These are phyloP conservation scores for Nemoura dubitans DNA, from an alignment of 2,888 invertebrate genomes.

Conservation along the genomic window DNA sequence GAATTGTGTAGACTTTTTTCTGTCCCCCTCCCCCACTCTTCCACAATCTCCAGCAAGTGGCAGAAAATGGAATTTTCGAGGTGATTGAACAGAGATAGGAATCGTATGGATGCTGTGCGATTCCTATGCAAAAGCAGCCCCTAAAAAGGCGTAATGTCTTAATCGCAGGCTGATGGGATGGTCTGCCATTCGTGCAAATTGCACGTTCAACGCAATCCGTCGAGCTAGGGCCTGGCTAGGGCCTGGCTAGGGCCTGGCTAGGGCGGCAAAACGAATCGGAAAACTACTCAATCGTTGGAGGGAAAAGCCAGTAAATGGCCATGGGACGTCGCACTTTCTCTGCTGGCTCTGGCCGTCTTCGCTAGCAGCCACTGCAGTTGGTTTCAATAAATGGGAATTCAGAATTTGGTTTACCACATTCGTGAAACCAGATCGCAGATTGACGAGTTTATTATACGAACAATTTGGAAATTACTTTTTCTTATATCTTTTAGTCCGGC, in stretches of 20 bases:
- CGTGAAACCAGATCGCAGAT: neutral
- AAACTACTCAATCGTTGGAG: neutral
- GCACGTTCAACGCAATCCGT: constrained; percentile 37
- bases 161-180: constrained; percentile 44
- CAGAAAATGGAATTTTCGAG: constrained; percentile 13
- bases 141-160: constrained; percentile 43
- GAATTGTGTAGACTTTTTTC: neutral
- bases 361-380: neutral
- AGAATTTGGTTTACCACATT: constrained; percentile 21
- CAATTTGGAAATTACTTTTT: constrained; percentile 27
- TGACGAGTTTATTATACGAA: constrained; percentile 26
- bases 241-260: neutral
- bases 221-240: neutral
- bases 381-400: neutral
- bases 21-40: neutral
- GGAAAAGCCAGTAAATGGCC: constrained; percentile 1
- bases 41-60: neutral
- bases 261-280: neutral
- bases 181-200: constrained; percentile 45
- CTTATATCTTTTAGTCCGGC: neutral
- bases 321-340: neutral
- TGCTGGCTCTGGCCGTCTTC: neutral
- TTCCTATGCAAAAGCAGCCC: neutral
- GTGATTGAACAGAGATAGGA: constrained; percentile 1
- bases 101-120: neutral